These are phyloP conservation scores for Acyrthosiphon pisum DNA, from an alignment of 1,140 invertebrate species.

Conservation along the genomic window DNA sequence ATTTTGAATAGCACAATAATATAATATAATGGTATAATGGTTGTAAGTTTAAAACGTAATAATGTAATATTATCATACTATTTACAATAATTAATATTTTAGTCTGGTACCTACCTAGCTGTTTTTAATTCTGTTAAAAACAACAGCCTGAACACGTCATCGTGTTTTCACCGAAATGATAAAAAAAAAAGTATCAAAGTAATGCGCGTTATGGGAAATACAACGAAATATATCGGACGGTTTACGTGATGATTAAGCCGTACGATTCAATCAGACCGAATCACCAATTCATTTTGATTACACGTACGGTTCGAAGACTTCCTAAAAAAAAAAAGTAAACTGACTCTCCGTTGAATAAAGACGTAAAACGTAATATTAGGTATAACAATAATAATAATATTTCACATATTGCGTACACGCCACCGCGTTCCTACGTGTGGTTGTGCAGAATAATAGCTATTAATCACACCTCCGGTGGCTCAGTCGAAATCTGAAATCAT, in stretches of 20 bases:
- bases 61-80: not conserved
- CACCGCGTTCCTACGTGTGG: too few species aligned
- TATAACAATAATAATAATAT: not conserved
- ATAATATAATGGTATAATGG: not conserved
- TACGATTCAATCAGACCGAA: not conserved
- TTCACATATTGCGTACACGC: not conserved
- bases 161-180: not conserved
- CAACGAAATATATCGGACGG: not conserved
- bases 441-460: not conserved
- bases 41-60: not conserved
- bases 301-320: not conserved
- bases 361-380: not conserved
- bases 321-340: not conserved
- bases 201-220: not conserved
- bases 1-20: not conserved
- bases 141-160: not conserved
- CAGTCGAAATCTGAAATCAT: not conserved
- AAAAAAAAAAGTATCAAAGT: not conserved
- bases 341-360: not conserved
- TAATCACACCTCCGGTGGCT: not conserved
- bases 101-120: not conserved
- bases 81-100: not conserved
- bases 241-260: not conserved
- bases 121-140: not conserved
- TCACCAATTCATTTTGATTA: not conserved